phyloP scores from a whole-genome alignment of 1,140 invertebrate species.

The Zaprionus tsacasi region DNA sequence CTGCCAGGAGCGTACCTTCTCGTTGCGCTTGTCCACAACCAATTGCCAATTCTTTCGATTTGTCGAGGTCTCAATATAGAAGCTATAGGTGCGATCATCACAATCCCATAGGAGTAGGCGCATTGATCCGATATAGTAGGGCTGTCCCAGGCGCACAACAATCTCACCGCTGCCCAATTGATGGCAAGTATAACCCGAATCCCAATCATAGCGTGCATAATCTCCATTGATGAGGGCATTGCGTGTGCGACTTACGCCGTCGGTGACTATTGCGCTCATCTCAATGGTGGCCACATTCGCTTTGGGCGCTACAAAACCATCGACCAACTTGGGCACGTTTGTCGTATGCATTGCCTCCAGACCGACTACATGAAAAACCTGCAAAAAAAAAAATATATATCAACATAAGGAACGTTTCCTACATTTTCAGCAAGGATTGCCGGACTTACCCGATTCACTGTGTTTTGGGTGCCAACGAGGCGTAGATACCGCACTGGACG shows the following conservation, averaged over 20 bases:
- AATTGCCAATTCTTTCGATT: slow-evolving; percentile 96
- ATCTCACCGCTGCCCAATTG: slow-evolving; percentile 98
- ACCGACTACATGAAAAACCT: slow-evolving; percentile 96
- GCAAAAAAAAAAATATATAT: neutral
- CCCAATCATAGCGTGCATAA: slow-evolving; percentile 98
- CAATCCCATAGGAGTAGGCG: slow-evolving; percentile 98
- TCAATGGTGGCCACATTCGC: slow-evolving; percentile 96
- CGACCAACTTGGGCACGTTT: slow-evolving; percentile 89
- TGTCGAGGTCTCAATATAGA: slow-evolving; percentile 97
- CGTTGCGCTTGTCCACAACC: slow-evolving; percentile 89
- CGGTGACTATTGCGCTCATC: slow-evolving; percentile 95
- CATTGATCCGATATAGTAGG: slow-evolving; percentile 96
- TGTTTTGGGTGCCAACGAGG: slow-evolving; percentile 97
- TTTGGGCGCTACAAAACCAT: slow-evolving; percentile 93
- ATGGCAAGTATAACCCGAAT: slow-evolving; percentile 98
- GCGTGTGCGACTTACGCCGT: slow-evolving; percentile 95
- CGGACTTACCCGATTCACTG: slow-evolving; percentile 91
- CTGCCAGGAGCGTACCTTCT: slow-evolving; percentile 92
- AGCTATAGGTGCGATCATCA: slow-evolving; percentile 97
- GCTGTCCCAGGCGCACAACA: slow-evolving; percentile 97
- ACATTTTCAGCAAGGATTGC: neutral
- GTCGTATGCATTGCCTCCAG: slow-evolving; percentile 95
- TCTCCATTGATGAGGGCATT: slow-evolving; percentile 99
- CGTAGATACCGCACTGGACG: slow-evolving; percentile 95
- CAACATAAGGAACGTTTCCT: neutral